A percentile compares a stretch with the other conserved stretches of the same genome.
Evolutionary conservation across 2,888 invertebrate species (phyloP).

Genomic region (Trachelus troglodyta): DNA sequence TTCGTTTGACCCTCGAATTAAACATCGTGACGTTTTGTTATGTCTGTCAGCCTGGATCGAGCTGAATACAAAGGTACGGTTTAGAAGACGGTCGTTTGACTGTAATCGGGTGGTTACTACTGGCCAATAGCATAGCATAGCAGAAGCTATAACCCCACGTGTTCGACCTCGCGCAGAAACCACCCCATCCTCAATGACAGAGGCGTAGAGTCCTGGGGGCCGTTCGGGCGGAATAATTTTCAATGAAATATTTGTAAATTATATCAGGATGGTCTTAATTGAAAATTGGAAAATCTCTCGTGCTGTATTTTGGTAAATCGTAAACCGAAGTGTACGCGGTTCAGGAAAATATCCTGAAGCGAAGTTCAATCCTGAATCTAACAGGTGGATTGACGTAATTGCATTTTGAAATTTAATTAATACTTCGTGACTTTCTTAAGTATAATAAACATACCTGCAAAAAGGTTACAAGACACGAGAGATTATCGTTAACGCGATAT

Average conservation of each 20-base stretch:
- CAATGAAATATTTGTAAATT: neutral
- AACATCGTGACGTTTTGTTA: slow-evolving; percentile 9
- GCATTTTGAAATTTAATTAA: neutral
- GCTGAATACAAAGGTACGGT: neutral
- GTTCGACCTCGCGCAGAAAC: slow-evolving; percentile 5
- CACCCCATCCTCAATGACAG: neutral
- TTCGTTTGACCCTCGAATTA: slow-evolving; percentile 19
- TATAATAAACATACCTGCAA: neutral
- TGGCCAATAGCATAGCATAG: neutral
- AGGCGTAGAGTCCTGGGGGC: neutral
- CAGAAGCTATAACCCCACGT: slow-evolving; percentile 1
- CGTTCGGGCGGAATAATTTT: neutral
- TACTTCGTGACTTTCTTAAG: neutral
- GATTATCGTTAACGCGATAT: neutral
- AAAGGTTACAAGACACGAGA: neutral
- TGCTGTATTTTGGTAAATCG: neutral
- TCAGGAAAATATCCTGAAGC: neutral
- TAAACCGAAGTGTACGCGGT: neutral
- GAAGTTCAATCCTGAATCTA: neutral
- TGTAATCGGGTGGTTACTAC: slow-evolving; percentile 2
- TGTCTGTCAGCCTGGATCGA: neutral
- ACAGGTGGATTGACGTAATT: neutral
- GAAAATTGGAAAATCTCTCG: neutral
- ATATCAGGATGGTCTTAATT: neutral
- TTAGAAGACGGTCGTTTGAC: neutral